Conservation (phyloP, 1,140 invertebrate species). For the Rhynchophorus ferrugineus region DNA sequence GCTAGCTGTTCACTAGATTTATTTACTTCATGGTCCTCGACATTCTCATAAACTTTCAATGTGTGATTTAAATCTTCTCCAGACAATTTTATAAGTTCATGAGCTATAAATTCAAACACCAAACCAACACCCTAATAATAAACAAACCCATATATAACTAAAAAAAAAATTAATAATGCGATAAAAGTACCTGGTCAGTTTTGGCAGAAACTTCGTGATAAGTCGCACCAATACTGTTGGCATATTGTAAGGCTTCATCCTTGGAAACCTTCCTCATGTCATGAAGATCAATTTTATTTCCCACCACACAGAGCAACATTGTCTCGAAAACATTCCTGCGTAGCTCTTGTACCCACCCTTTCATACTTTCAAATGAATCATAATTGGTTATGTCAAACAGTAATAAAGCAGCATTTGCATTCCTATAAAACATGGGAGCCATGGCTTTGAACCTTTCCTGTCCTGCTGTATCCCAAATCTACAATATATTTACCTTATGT, state of each 20-base stretch:
- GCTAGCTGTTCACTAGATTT: conserved; percentile 43
- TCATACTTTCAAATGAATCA: conserved; percentile 63
- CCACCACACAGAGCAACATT: conserved; percentile 72
- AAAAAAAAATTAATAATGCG: not conserved
- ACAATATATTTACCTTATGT: conserved; percentile 24
- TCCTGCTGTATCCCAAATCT: conserved; percentile 89
- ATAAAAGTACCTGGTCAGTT: conserved; percentile 58
- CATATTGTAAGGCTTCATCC: conserved; percentile 68
- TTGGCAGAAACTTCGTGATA: conserved; percentile 80
- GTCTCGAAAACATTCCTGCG: conserved; percentile 65
- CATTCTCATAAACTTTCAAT: too few relatives aligned
- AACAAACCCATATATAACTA: conserved; percentile 5
- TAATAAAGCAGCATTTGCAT: conserved; percentile 78
- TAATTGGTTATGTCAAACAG: conserved; percentile 79
- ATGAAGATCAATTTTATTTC: conserved; percentile 75
- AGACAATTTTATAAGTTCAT: conserved; percentile 46
- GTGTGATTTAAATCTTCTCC: too few relatives aligned
- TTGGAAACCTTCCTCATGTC: conserved; percentile 46
- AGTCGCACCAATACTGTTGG: conserved; percentile 69
- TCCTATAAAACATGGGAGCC: conserved; percentile 89
- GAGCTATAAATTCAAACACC: conserved; percentile 58
- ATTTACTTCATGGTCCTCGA: conserved; percentile 39
- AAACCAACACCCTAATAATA: conserved; percentile 54
- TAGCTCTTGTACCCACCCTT: conserved; percentile 74
- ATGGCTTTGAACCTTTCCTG: conserved; percentile 79